These are phyloP conservation scores for Danio choprae DNA, from an alignment of 2,797 vertebrate species.

Conservation along the genomic window DNA sequence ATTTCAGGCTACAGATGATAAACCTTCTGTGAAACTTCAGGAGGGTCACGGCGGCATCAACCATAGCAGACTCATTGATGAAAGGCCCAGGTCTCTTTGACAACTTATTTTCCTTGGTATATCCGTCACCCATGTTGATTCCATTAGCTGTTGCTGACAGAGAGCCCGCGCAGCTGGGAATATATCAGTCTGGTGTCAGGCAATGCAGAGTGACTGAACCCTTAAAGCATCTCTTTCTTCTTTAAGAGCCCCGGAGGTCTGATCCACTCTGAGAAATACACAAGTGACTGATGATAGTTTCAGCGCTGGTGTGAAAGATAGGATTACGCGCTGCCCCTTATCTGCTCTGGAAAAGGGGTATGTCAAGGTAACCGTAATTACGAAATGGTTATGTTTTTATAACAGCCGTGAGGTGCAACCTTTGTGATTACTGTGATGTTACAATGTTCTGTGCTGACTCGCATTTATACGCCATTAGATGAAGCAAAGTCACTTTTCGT, in stretches of 20 bases:
- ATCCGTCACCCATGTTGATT: constrained; percentile 82
- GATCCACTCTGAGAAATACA: constrained; percentile 53
- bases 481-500: background rate
- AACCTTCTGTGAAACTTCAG: constrained; percentile 65
- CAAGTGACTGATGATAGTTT: constrained; percentile 59
- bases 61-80: constrained; percentile 70
- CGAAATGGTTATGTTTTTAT: constrained; percentile 4
- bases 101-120: constrained; percentile 81
- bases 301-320: constrained; percentile 38
- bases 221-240: constrained; percentile 57
- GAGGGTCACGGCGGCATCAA: constrained; percentile 71
- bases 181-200: constrained; percentile 75
- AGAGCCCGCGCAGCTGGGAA: constrained; percentile 69
- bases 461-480: background rate
- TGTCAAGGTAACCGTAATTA: constrained; percentile 33
- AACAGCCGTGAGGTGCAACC: background rate
- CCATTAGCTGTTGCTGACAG: constrained; percentile 79
- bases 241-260: constrained; percentile 54
- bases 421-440: background rate
- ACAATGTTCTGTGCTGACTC: background rate
- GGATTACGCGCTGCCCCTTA: constrained; percentile 17
- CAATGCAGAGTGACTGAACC: constrained; percentile 59
- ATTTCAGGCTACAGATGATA: constrained; percentile 70
- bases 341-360: constrained; percentile 33
- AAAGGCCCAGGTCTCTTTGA: constrained; percentile 72